Percentiles rank a stretch among this genome's conserved stretches.
Evolutionary conservation across 1,140 invertebrate species (phyloP).

Genomic region (Bradysia coprophila): DNA sequence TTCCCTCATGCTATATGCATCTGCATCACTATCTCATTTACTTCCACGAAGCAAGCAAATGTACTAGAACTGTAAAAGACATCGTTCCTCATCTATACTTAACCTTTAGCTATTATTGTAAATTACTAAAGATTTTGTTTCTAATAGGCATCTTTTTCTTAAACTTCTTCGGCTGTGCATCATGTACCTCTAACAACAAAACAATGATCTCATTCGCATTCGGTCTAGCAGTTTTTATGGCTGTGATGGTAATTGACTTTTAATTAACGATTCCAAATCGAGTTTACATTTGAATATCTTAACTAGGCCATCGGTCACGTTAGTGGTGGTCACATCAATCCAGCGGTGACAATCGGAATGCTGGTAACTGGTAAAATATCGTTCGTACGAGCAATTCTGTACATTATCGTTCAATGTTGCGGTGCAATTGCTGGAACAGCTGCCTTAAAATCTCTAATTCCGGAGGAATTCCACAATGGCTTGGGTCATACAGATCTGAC

Average conservation of each 20-base stretch:
- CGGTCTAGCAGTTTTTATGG: conserved; percentile 65
- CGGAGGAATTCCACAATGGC: conserved; percentile 30
- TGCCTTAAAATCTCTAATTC: conserved; percentile 39
- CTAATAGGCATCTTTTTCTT: conserved; percentile 54
- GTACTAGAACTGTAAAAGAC: neutral
- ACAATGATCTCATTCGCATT: conserved; percentile 39
- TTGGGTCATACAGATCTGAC: conserved; percentile 42
- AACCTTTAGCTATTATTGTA: neutral
- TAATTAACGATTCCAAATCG: neutral
- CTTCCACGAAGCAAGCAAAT: neutral
- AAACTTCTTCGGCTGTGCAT: conserved; percentile 71
- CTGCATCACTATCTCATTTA: no score
- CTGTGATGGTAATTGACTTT: conserved; percentile 51
- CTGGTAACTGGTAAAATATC: conserved; percentile 59
- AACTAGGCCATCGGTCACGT: conserved; percentile 64
- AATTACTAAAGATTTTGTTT: neutral
- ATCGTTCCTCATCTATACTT: neutral
- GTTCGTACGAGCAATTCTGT: conserved; percentile 54
- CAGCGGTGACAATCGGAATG: conserved; percentile 68
- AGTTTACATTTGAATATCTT: neutral
- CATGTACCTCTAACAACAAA: conserved; percentile 22
- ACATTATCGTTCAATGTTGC: conserved; percentile 64
- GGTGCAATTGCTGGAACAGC: conserved; percentile 73
- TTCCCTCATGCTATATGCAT: neutral
- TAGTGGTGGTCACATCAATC: conserved; percentile 82